Conservation (phyloP, 2,888 invertebrate species). For the Neoaliturus tenellus region DNA sequence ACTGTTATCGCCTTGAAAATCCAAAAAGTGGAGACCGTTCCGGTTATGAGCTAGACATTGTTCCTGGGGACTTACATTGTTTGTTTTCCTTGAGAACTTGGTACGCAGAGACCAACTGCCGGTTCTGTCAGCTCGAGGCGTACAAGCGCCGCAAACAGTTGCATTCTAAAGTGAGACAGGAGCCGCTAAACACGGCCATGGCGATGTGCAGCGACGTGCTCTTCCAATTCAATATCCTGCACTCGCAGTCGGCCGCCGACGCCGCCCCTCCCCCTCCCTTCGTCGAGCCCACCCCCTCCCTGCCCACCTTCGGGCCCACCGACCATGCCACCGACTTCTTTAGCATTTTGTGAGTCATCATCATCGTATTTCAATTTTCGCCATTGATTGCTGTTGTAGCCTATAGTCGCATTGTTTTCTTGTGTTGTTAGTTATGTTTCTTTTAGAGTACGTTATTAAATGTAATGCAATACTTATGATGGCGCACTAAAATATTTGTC, state of each 20-base stretch:
- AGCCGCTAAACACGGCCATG: conserved; percentile 51
- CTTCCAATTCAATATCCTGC: conserved; percentile 54
- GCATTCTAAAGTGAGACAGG: conserved; percentile 13
- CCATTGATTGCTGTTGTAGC: not conserved
- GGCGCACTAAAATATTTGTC: not conserved
- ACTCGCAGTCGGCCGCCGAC: conserved; percentile 14
- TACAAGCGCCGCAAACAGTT: conserved; percentile 38
- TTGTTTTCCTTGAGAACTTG: conserved; percentile 50
- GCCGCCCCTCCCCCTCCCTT: not conserved
- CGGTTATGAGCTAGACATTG: conserved; percentile 24
- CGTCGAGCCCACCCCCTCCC: conserved; percentile 10
- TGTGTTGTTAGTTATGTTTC: too few relatives aligned
- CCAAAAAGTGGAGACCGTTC: conserved; percentile 23
- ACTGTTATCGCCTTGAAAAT: not conserved
- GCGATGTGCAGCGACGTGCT: conserved; percentile 44
- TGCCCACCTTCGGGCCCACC: conserved; percentile 30
- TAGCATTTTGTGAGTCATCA: conserved; percentile 54
- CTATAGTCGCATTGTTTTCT: not conserved
- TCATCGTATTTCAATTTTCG: not conserved
- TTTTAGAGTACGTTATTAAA: too few relatives aligned
- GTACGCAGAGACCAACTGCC: conserved; percentile 53
- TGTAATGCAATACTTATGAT: not conserved
- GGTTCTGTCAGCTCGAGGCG: conserved; percentile 50
- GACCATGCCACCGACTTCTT: conserved; percentile 41
- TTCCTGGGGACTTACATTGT: conserved; percentile 9